Evolutionary conservation across 2,113 vertebrate genomes (phyloP).

Genomic region (Paradoxurus hermaphroditus): DNA sequence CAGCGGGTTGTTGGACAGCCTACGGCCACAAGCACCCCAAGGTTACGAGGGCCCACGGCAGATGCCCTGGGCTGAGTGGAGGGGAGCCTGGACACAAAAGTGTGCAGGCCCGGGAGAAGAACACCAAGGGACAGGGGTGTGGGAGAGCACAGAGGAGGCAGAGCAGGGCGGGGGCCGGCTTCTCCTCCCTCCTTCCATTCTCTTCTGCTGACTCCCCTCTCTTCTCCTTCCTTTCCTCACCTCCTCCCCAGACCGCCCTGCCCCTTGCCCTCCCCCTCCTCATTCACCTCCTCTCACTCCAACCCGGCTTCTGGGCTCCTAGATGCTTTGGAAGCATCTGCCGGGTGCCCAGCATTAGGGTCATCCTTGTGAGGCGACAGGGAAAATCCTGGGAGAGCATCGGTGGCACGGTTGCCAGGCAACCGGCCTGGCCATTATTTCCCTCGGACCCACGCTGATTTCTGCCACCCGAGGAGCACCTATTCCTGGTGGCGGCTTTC

Average conservation of each 20-base stretch:
- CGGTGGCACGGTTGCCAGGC: neutral
- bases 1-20: constrained; percentile 92
- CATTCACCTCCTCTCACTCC: neutral
- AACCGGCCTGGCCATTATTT: neutral
- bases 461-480: neutral
- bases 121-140: neutral
- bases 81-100: neutral
- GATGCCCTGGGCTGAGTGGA: neutral
- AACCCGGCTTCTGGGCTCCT: neutral
- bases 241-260: neutral
- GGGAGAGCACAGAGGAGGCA: neutral
- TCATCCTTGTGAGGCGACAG: neutral
- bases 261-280: neutral
- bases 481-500: neutral
- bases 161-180: neutral
- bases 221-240: neutral
- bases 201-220: neutral
- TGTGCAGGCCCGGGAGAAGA: neutral
- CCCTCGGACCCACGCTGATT: neutral
- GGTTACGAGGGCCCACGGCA: neutral
- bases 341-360: neutral
- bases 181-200: neutral
- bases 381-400: neutral
- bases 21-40: constrained; percentile 64
- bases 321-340: neutral